These are phyloP conservation scores for Dendropsophus ebraccatus DNA, from an alignment of 2,113 vertebrate genomes.

Conservation along the genomic window DNA sequence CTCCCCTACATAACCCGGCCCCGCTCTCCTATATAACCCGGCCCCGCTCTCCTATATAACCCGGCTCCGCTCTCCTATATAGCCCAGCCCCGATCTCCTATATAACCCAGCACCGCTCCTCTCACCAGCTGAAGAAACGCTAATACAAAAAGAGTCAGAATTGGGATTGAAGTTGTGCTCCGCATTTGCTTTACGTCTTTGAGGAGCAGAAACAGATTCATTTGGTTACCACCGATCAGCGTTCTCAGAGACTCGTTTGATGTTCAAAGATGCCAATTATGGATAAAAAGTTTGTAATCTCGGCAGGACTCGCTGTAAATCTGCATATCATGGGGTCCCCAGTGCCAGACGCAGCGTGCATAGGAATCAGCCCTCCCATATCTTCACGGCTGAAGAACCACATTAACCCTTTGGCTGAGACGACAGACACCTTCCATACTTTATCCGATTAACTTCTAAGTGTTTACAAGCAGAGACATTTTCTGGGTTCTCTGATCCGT, in stretches of 20 bases:
- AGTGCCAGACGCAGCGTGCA: slow-evolving; percentile 30
- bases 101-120: too few species aligned
- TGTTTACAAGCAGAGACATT: neutral
- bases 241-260: slow-evolving; percentile 41
- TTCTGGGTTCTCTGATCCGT: neutral
- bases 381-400: neutral
- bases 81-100: too few species aligned
- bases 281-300: slow-evolving; percentile 52
- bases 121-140: neutral
- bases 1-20: too few species aligned
- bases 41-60: too few species aligned
- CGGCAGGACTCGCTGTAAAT: neutral
- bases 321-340: neutral
- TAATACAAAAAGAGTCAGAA: neutral
- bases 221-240: slow-evolving; percentile 36
- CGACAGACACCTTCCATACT: neutral
- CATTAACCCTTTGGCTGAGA: slow-evolving; percentile 19
- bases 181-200: neutral
- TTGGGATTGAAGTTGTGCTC: neutral
- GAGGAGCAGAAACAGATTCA: slow-evolving; percentile 30
- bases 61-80: too few species aligned
- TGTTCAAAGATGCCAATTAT: slow-evolving; percentile 51
- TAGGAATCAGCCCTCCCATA: neutral
- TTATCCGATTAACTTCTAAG: slow-evolving; percentile 17
- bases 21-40: too few species aligned